These are phyloP conservation scores for Penelope pileata DNA, from an alignment of 2,113 vertebrate genomes.

Conservation along the genomic window DNA sequence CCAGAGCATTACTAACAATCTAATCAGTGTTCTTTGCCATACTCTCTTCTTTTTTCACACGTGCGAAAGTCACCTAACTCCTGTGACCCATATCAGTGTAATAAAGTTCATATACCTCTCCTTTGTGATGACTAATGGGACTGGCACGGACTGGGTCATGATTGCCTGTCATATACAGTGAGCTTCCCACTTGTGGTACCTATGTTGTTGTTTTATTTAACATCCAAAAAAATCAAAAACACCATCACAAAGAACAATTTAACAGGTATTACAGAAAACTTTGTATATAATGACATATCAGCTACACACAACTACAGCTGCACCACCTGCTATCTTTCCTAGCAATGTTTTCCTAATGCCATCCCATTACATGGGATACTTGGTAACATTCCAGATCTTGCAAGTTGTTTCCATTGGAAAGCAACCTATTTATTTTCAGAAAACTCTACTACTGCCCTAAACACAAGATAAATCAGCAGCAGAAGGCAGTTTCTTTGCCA, in stretches of 20 bases:
- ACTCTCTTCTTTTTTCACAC: background rate
- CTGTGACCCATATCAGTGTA: background rate
- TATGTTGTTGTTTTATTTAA: background rate
- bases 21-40: background rate
- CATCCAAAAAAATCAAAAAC: background rate
- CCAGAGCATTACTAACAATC: background rate
- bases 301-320: background rate
- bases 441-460: background rate
- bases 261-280: background rate
- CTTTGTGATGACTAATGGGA: background rate
- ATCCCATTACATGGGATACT: background rate
- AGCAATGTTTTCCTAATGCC: background rate
- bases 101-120: background rate
- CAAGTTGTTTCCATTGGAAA: background rate
- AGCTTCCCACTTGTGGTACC: background rate
- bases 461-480: background rate
- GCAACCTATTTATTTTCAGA: background rate
- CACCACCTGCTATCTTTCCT: background rate
- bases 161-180: no score
- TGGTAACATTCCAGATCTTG: background rate
- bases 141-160: no score
- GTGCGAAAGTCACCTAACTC: background rate
- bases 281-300: background rate
- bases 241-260: background rate
- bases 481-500: background rate